Percentiles rank a stretch among this genome's conserved stretches.
Evolutionary conservation across 2,113 vertebrate species (phyloP).

Genomic region (Gracilinanus agilis): DNA sequence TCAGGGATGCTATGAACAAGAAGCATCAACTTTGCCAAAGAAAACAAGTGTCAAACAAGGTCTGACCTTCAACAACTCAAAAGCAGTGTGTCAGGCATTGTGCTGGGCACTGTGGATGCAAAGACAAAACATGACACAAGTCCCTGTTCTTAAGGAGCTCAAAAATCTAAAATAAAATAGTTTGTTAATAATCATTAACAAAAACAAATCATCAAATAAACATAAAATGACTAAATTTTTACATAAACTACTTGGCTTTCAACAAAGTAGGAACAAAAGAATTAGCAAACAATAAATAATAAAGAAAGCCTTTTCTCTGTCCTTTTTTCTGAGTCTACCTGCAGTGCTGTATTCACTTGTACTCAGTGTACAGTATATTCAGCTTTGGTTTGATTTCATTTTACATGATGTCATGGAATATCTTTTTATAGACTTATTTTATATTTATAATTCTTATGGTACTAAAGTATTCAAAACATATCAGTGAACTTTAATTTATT

Average conservation of each 20-base stretch:
- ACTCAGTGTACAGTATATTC: neutral
- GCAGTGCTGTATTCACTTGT: neutral
- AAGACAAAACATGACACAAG: neutral
- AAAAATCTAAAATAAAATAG: neutral
- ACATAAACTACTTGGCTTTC: neutral
- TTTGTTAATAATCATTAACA: neutral
- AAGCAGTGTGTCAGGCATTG: neutral
- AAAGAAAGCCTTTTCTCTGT: neutral
- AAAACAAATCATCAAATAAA: neutral
- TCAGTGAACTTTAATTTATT: neutral
- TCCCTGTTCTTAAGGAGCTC: neutral
- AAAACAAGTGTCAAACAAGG: neutral
- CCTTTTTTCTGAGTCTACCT: neutral
- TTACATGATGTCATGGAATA: neutral
- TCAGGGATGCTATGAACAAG: neutral
- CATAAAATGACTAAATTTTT: neutral
- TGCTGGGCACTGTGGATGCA: neutral
- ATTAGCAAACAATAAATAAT: neutral
- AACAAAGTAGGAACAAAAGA: neutral
- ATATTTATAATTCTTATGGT: neutral
- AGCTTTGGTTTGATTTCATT: neutral
- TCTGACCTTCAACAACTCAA: neutral
- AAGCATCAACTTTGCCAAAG: slow-evolving; percentile 10
- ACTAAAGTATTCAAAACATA: neutral
- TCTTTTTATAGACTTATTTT: neutral